Percentiles rank a stretch among this genome's conserved stretches.
phyloP scores from a whole-genome alignment of 2,797 vertebrate genomes.

The Odontamblyopus rebecca region DNA sequence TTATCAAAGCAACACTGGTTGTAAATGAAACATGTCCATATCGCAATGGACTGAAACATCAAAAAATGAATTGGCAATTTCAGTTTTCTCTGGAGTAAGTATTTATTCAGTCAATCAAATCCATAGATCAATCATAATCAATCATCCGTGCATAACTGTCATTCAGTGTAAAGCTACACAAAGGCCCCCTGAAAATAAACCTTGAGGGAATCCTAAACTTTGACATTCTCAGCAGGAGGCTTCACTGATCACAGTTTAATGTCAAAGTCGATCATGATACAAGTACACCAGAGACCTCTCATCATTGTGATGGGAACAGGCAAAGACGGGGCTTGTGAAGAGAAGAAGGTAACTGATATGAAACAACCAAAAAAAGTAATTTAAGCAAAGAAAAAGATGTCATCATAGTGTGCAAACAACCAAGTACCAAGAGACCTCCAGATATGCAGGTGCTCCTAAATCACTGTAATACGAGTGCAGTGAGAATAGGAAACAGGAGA shows the following conservation, averaged over 20 bases:
- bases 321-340: slow-evolving; percentile 32
- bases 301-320: slow-evolving; percentile 18
- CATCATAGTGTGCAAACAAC: neutral
- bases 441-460: slow-evolving; percentile 49
- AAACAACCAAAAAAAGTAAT: slow-evolving; percentile 64
- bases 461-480: slow-evolving; percentile 33
- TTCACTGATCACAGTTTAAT: neutral
- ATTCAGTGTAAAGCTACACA: neutral
- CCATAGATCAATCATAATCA: neutral
- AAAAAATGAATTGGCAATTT: neutral
- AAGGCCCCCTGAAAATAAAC: neutral
- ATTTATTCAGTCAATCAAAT: too few species aligned
- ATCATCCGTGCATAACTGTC: neutral
- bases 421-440: slow-evolving; percentile 27
- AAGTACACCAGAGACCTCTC: neutral
- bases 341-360: slow-evolving; percentile 55
- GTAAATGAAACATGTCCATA: slow-evolving; percentile 34
- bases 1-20: slow-evolving; percentile 32
- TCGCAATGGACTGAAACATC: slow-evolving; percentile 1
- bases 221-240: neutral
- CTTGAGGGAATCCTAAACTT: neutral
- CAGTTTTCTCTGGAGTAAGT: too few species aligned
- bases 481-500: slow-evolving; percentile 22
- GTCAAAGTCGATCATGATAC: neutral
- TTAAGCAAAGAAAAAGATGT: slow-evolving; percentile 11